These are phyloP conservation scores for Syngnathus rostellatus DNA, from an alignment of 2,797 vertebrate genomes.

Conservation along the genomic window DNA sequence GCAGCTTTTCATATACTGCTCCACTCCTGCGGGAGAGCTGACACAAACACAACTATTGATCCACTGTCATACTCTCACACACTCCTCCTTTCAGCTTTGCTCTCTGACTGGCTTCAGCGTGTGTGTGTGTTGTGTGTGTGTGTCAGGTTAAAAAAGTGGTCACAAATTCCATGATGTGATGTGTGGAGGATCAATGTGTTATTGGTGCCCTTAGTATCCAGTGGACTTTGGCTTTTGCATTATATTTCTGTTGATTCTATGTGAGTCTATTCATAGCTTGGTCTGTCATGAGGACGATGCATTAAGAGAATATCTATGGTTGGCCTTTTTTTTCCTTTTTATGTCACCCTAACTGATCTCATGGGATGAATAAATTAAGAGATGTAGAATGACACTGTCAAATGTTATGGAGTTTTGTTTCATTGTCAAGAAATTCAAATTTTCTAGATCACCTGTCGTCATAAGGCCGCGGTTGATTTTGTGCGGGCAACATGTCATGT, in stretches of 20 bases:
- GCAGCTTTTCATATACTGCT: slow-evolving; percentile 58
- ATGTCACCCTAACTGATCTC: neutral
- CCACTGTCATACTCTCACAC: slow-evolving; percentile 59
- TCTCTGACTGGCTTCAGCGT: slow-evolving; percentile 26
- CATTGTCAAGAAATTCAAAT: too few species aligned
- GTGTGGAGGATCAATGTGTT: slow-evolving; percentile 40
- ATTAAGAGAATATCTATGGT: neutral
- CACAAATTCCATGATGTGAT: slow-evolving; percentile 47
- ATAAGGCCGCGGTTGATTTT: too few species aligned
- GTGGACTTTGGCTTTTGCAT: slow-evolving; percentile 38
- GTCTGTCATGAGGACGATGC: neutral
- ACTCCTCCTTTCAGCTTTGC: slow-evolving; percentile 28
- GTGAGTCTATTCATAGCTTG: slow-evolving; percentile 1
- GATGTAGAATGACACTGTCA: slow-evolving; percentile 6
- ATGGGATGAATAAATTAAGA: neutral
- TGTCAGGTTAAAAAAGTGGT: slow-evolving; percentile 43
- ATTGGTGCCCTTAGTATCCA: slow-evolving; percentile 40
- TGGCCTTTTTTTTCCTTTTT: neutral
- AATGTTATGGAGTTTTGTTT: slow-evolving; percentile 6
- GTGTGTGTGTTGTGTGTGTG: neutral
- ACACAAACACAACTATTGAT: slow-evolving; percentile 72
- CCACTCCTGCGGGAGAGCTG: slow-evolving; percentile 50
- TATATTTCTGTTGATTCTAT: slow-evolving; percentile 42
- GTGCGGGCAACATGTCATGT: too few species aligned
- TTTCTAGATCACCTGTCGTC: too few species aligned